Percentiles rank a stretch among this genome's conserved stretches.
Conservation (phyloP, 1,140 invertebrate species). For the Triops cancriformis region DNA sequence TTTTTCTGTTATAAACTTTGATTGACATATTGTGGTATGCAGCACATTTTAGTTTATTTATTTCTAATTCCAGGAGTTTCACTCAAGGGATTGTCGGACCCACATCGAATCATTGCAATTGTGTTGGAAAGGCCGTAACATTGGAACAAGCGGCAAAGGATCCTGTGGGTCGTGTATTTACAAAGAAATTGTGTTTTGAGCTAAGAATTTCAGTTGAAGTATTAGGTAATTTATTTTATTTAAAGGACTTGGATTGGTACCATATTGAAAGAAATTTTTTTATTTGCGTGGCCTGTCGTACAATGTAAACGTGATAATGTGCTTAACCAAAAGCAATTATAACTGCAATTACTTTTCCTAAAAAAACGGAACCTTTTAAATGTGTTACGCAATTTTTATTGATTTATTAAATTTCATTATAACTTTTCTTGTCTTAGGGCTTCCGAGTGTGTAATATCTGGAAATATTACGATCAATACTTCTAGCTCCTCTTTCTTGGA, state of each 20-base stretch:
- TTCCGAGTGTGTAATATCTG: too few relatives aligned
- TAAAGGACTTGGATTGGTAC: background rate
- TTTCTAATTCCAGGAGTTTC: conserved; percentile 39
- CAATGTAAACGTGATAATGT: background rate
- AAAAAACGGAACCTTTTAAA: too few relatives aligned
- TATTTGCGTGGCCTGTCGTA: background rate
- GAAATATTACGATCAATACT: too few relatives aligned
- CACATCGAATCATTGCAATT: conserved; percentile 41
- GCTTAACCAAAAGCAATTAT: too few relatives aligned
- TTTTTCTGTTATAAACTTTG: background rate
- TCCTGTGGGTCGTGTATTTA: too few relatives aligned
- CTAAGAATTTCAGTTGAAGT: background rate
- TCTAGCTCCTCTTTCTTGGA: too few relatives aligned
- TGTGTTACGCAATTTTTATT: too few relatives aligned
- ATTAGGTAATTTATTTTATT: background rate
- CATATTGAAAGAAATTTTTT: background rate
- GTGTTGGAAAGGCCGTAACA: conserved; percentile 30
- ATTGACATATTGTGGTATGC: background rate
- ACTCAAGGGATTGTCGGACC: conserved; percentile 40
- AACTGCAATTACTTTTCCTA: too few relatives aligned
- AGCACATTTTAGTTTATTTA: conserved; percentile 23
- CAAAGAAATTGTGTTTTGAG: too few relatives aligned
- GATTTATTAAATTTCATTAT: too few relatives aligned
- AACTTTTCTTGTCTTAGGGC: too few relatives aligned
- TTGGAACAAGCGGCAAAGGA: background rate